Evolutionary conservation across 2,888 invertebrate species (phyloP).

Genomic region (Drosophila longiperda): DNA sequence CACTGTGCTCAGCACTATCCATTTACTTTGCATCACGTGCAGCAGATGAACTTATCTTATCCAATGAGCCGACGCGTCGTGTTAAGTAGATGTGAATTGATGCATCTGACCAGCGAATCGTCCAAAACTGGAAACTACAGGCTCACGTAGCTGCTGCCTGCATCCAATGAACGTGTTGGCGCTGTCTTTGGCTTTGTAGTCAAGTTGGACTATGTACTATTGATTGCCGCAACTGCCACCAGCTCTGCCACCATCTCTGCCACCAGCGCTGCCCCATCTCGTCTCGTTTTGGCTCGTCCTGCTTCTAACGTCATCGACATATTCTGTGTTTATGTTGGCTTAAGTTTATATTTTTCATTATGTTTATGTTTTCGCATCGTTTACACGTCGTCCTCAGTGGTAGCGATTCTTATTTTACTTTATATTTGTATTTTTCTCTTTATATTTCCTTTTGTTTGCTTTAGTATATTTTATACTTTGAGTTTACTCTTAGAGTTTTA

Average conservation of each 20-base stretch:
- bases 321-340: conserved; percentile 65
- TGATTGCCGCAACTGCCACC: not conserved
- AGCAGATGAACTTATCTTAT: conserved; percentile 69
- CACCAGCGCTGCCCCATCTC: not conserved
- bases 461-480: conserved; percentile 55
- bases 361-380: conserved; percentile 73
- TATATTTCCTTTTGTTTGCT: conserved; percentile 44
- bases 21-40: conserved; percentile 57
- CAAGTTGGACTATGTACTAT: conserved; percentile 2
- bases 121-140: conserved; percentile 32
- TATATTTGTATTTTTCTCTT: conserved; percentile 1
- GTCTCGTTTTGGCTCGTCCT: not conserved
- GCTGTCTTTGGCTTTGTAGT: conserved; percentile 32
- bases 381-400: conserved; percentile 53
- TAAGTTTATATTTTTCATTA: conserved; percentile 72
- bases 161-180: conserved; percentile 62
- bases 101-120: conserved; percentile 36
- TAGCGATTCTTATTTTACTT: conserved; percentile 2
- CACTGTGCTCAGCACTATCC: conserved; percentile 5
- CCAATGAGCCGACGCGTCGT: conserved; percentile 59
- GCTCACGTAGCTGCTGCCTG: conserved; percentile 62
- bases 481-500: conserved; percentile 56
- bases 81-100: conserved; percentile 65
- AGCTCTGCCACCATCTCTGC: not conserved
- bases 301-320: conserved; percentile 55